Conservation (phyloP, 2,888 invertebrate species). For the Lycocerus yunnanus region DNA sequence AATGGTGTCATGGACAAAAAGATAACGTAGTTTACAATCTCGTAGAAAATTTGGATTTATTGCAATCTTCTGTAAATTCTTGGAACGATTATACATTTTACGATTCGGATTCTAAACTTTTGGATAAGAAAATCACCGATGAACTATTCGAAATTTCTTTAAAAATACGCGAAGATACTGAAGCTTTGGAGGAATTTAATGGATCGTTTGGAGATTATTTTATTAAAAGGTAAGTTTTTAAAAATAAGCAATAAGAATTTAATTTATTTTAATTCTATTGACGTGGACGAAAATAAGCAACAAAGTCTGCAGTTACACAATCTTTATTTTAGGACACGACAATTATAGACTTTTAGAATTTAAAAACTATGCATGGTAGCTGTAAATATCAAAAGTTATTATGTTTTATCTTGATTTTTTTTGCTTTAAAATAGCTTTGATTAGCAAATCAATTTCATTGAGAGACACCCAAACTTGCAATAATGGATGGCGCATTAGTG, state of each 20-base stretch:
- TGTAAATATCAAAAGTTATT: neutral
- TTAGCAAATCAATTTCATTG: slow-evolving; percentile 5
- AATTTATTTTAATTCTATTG: no score
- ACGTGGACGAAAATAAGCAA: neutral
- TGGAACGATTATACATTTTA: slow-evolving; percentile 46
- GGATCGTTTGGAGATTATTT: slow-evolving; percentile 49
- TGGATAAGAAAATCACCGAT: slow-evolving; percentile 45
- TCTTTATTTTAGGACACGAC: neutral
- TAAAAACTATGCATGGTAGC: no score
- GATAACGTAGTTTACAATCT: slow-evolving; percentile 50
- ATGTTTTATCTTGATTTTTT: neutral
- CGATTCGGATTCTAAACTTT: slow-evolving; percentile 41
- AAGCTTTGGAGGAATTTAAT: slow-evolving; percentile 32
- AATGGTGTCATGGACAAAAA: slow-evolving; percentile 54
- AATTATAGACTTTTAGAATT: neutral
- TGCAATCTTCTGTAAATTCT: slow-evolving; percentile 53
- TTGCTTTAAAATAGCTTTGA: slow-evolving; percentile 1
- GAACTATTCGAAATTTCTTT: slow-evolving; percentile 39
- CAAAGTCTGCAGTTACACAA: neutral
- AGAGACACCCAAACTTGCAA: slow-evolving; percentile 16
- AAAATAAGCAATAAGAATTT: neutral
- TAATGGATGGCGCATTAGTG: slow-evolving; percentile 8
- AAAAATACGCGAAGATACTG: slow-evolving; percentile 40
- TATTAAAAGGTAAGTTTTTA: slow-evolving; percentile 41
- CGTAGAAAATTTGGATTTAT: slow-evolving; percentile 45